Evolutionary conservation across 23 tunicate species (phyloP).

Genomic region (Halocynthia roretzi): DNA sequence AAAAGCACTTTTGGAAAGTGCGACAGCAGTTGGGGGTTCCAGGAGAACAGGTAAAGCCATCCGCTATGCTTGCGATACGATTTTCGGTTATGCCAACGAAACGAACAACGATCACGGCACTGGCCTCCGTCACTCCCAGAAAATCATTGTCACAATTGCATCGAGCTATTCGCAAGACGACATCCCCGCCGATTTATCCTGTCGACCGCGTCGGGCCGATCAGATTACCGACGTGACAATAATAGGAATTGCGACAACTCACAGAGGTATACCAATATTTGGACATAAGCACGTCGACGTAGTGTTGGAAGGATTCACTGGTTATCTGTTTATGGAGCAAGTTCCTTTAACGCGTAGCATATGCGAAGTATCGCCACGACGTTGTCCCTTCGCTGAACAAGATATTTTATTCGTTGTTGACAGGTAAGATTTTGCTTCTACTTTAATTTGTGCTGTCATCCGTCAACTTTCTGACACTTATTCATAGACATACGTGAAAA

Average conservation of each 20-base stretch:
- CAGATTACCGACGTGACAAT: conserved; percentile 6
- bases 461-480: too few relatives aligned
- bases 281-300: conserved; percentile 13
- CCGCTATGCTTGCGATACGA: conserved; percentile 16
- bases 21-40: conserved; percentile 4
- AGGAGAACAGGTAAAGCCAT: conserved; percentile 19
- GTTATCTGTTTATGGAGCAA: not conserved
- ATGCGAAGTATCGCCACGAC: conserved; percentile 1
- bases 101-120: not conserved
- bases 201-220: not conserved
- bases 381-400: conserved; percentile 11
- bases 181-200: conserved; percentile 17
- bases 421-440: conserved; percentile 4
- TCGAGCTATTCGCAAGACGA: conserved; percentile 21
- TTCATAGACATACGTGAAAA: too few relatives aligned
- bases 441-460: too few relatives aligned
- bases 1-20: not conserved
- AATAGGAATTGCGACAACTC: conserved; percentile 7
- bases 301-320: not conserved
- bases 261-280: not conserved
- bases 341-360: not conserved
- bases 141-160: conserved; percentile 1
- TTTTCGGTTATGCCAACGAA: conserved; percentile 1
- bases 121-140: not conserved
- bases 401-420: conserved; percentile 8